These are phyloP conservation scores for Orcinus orca DNA, from an alignment of 2,113 vertebrate species.

Conservation along the genomic window DNA sequence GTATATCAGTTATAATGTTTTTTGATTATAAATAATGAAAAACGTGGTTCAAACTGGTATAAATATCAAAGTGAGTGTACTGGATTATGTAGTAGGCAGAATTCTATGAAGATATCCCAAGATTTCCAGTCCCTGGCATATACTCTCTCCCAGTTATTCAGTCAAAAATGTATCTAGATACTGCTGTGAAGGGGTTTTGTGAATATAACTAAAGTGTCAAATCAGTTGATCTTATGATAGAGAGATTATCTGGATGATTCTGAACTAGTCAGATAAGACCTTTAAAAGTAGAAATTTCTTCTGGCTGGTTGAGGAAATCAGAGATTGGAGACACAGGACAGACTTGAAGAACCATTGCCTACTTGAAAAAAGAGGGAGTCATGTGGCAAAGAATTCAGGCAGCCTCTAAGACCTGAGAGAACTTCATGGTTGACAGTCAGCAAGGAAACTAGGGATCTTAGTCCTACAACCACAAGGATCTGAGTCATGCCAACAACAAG, in stretches of 20 bases:
- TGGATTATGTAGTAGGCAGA: neutral
- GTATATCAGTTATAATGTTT: neutral
- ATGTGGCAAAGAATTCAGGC: neutral
- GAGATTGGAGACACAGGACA: neutral
- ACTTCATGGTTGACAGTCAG: neutral
- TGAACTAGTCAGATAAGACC: neutral
- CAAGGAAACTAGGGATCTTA: neutral
- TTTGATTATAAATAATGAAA: neutral
- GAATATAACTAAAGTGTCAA: neutral
- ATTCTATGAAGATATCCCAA: neutral
- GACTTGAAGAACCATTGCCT: no score
- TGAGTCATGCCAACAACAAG: neutral
- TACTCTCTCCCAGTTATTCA: neutral
- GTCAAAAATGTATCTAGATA: neutral
- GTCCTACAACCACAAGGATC: neutral
- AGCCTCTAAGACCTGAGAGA: neutral
- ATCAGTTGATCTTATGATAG: neutral
- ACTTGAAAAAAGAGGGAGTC: neutral
- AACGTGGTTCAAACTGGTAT: neutral
- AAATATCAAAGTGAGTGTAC: neutral
- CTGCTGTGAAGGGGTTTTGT: neutral
- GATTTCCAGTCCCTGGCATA: neutral
- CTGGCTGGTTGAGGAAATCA: neutral
- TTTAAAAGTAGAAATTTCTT: neutral
- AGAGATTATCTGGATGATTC: neutral